Evolutionary conservation across 2,797 vertebrate species (phyloP), one percentile per base, ranked within the genome.

Genomic region (Melanogrammus aeglefinus): DNA sequence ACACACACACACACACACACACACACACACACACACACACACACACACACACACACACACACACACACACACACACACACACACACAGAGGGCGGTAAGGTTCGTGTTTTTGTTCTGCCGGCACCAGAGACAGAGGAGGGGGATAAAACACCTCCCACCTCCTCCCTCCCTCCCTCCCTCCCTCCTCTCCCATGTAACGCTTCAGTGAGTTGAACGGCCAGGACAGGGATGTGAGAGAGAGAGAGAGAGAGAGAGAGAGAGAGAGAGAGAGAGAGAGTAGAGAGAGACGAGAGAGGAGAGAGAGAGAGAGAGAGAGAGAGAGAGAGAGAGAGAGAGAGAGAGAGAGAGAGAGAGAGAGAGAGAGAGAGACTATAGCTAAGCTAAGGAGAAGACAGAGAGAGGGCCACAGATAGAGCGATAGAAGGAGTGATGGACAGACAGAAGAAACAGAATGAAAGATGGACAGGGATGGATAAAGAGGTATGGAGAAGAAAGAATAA

Each of bases 141-240:
- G 92, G 91, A 92, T 92, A 93, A 93, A 92, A 92, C 91, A 91
- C 87, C 82, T 83, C 88, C 86, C 88, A n/a, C n/a, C 8, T 36
- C 86, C 84, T 87, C 86, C 86, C 75, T 86, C 83, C 87, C 85
- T 86, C 81, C 80, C 85, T 86, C 81, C 80, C 85, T 82, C 82
- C 84, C 75, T 76, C 86, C 83, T 83, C 86, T 78, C 81, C 82
- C 78, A 75, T 29, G 92, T 93, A 93, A 94, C 91, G 92, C 90
- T 93, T 94, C 90, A 94, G 89, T 93, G 93, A 92, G 90, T 92
- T 91, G 91, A 92, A 93, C 89, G 82, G 79, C 92, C 90, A 91
- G 91, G 90, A 90, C 85, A 91, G 86, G 88, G 87, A 57, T 57
- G 47, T 35, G 88, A 88, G 89, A 90, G 87, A 83, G 76, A 83